Evolutionary conservation across 2,113 vertebrate genomes (phyloP).

Genomic region (Ptilorrhoa leucosticta): DNA sequence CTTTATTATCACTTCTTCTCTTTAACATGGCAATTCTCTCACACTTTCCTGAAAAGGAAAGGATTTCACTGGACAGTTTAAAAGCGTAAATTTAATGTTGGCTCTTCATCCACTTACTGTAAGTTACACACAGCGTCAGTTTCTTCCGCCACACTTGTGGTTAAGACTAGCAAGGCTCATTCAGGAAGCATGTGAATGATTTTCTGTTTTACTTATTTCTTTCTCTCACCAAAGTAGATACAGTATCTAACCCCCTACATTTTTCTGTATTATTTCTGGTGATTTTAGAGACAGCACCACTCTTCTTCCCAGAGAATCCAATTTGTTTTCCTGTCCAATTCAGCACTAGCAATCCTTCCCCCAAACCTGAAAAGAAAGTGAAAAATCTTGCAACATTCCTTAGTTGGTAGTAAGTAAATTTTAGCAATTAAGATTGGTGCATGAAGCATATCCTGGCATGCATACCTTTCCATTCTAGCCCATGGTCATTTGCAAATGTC

Average conservation of each 20-base stretch:
- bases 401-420: not conserved
- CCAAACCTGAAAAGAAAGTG: not conserved
- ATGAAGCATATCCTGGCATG: fast-evolving
- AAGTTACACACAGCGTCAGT: not conserved
- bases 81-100: not conserved
- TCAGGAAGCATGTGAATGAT: not conserved
- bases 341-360: not conserved
- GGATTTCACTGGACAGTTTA: not conserved
- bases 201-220: not conserved
- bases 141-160: not conserved
- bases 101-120: not conserved
- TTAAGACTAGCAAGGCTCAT: not conserved
- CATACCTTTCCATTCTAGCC: not conserved
- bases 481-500: not conserved
- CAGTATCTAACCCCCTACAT: not conserved
- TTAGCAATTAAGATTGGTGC: not conserved
- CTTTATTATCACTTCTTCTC: not conserved
- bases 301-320: not conserved
- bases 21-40: not conserved
- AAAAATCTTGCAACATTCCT: not conserved
- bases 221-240: not conserved
- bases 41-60: not conserved
- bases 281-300: not conserved
- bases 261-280: not conserved
- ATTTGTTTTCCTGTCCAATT: not conserved